Evolutionary conservation across 2,797 vertebrate genomes (phyloP).

Genomic region (Nyctibius grandis): DNA sequence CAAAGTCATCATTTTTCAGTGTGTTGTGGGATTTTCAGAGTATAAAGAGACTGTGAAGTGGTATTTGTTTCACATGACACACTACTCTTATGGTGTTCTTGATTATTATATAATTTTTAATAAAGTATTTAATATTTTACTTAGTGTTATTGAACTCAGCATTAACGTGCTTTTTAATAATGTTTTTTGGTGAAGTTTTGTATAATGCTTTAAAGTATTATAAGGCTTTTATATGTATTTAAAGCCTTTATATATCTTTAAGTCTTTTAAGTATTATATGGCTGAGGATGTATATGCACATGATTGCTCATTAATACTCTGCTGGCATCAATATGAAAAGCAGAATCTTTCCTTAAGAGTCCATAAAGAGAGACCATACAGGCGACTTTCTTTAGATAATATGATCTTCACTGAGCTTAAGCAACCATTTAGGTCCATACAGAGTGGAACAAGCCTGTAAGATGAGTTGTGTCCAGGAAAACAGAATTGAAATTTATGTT

Average conservation of each 20-base stretch:
- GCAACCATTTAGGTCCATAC: not conserved
- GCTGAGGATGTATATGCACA: not conserved
- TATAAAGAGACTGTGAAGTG: not conserved
- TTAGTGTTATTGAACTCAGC: not conserved
- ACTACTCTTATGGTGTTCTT: not conserved
- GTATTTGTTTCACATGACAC: not conserved
- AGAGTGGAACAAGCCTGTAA: not conserved
- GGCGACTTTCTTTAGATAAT: not conserved
- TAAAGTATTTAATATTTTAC: not conserved
- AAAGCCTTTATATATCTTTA: not conserved
- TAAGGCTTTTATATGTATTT: not conserved
- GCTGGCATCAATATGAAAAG: not conserved
- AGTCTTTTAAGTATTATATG: not conserved
- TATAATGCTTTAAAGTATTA: not conserved
- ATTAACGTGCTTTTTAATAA: not conserved
- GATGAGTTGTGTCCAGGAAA: not conserved
- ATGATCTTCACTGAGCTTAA: not conserved
- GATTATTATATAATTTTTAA: not conserved
- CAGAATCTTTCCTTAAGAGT: not conserved
- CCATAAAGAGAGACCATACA: not conserved
- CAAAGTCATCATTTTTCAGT: not conserved
- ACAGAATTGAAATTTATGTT: not conserved
- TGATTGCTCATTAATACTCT: not conserved
- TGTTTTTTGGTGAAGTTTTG: not conserved
- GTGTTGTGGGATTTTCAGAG: not conserved